Evolutionary conservation across 2,113 vertebrate genomes (phyloP).

Genomic region (Callorhinus ursinus): DNA sequence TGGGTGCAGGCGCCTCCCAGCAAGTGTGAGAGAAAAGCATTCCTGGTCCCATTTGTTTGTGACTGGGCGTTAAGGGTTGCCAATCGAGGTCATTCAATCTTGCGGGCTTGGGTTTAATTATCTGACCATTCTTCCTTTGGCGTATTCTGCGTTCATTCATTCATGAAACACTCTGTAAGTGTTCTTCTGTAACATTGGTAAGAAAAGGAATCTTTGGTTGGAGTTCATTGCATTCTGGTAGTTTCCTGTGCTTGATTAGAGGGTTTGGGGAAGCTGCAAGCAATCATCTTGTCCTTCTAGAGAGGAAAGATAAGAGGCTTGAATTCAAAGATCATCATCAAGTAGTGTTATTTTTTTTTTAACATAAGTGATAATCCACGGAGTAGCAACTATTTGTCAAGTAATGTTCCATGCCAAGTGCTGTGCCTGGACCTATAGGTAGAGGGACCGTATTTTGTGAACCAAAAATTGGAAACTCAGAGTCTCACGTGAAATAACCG

Average conservation of each 20-base stretch:
- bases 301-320: constrained; percentile 17
- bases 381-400: background rate
- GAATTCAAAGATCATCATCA: constrained; percentile 24
- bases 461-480: constrained; percentile 26
- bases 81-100: background rate
- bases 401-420: background rate
- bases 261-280: background rate
- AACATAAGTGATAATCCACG: background rate
- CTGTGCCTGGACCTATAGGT: background rate
- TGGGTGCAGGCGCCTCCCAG: background rate
- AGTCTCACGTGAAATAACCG: background rate
- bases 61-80: background rate
- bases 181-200: background rate
- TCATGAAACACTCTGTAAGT: constrained; percentile 45
- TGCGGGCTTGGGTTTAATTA: background rate
- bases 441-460: background rate
- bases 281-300: constrained; percentile 21
- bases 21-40: background rate
- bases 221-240: constrained; percentile 13
- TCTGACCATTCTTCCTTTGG: background rate
- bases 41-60: constrained; percentile 65
- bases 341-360: constrained; percentile 5
- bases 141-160: background rate
- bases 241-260: constrained; percentile 52
- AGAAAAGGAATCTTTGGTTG: constrained; percentile 21